A percentile compares a stretch with the other conserved stretches of the same genome.
Evolutionary conservation across 2,888 invertebrate species (phyloP).

Genomic region (Cerastis rubricosa): DNA sequence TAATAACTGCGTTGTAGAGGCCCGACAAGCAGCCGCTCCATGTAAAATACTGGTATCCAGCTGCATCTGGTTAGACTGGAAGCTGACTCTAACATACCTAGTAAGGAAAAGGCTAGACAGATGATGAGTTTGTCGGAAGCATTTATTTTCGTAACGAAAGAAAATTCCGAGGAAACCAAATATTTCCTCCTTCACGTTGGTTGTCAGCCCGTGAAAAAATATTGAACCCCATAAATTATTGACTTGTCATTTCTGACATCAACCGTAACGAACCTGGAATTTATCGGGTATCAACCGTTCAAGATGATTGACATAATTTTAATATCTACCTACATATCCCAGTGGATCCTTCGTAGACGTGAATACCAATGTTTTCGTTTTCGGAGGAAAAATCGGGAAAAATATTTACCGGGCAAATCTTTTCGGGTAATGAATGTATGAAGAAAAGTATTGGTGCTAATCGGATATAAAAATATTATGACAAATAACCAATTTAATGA

Average conservation of each 20-base stretch:
- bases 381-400: neutral
- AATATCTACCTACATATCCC: conserved; percentile 19
- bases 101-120: too few relatives aligned
- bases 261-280: conserved; percentile 26
- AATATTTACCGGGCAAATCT: neutral
- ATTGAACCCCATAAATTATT: conserved; percentile 38
- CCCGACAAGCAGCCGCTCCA: too few relatives aligned
- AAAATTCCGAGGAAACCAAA: neutral
- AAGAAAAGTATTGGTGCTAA: neutral
- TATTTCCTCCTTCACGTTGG: neutral
- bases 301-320: conserved; percentile 55
- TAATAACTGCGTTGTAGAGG: too few relatives aligned
- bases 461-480: neutral
- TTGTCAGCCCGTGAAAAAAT: conserved; percentile 7
- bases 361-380: conserved; percentile 33
- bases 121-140: neutral
- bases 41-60: too few relatives aligned
- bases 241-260: conserved; percentile 27
- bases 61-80: too few relatives aligned
- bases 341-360: conserved; percentile 2
- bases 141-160: neutral
- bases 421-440: neutral
- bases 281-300: conserved; percentile 40
- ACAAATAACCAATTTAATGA: neutral
- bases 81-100: too few relatives aligned